Evolutionary conservation across 2,797 vertebrate genomes (phyloP), one percentile per base, ranked within the genome.

Genomic region (Hypotaenidia okinawae): DNA sequence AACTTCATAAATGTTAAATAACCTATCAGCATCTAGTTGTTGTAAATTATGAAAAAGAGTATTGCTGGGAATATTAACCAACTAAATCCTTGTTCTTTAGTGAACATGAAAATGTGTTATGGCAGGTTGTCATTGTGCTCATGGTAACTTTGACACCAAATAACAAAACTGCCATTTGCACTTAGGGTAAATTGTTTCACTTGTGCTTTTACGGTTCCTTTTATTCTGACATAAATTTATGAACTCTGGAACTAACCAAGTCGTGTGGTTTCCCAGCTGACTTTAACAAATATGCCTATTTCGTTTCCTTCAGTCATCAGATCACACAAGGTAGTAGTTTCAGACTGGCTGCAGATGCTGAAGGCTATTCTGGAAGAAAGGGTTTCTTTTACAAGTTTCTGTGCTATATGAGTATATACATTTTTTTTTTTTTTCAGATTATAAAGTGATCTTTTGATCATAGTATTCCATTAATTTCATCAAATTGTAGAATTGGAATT

Each of bases 1-100:
- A 98, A 99, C 98, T 99, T 99, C 99, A 99, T 99, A 99, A 99
- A 99, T 99, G 99, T 99, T 99, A 99, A 99, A 99, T 99, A 99
- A 99, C 99, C 99, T 99, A 99, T 99, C 99, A 99, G 98, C 98
- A 98, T 99, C 98, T 99, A 99, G 99, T 99, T 99, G 99, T 98
- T 98, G 99, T 99, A 99, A 99, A 99, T 99, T 99, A 99, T 99
- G 99, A 99, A 99, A 99, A 99, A 97, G 98, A 97, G 98, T 96
- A 96, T 98, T 98, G 98, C 98, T 93, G 97, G 97, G 99, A 99
- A 99, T 99, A 99, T 99, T 99, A 99, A 99, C 99, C 98, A 98
- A 98, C 97, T 97, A 96, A 97, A 97, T 95, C 97, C 95, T 98
- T 98, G 98, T 98, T 98, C 98, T 98, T 98, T 98, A 97, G 97